Evolutionary conservation across 2,113 vertebrate species (phyloP).

Genomic region (Chionomys nivalis): DNA sequence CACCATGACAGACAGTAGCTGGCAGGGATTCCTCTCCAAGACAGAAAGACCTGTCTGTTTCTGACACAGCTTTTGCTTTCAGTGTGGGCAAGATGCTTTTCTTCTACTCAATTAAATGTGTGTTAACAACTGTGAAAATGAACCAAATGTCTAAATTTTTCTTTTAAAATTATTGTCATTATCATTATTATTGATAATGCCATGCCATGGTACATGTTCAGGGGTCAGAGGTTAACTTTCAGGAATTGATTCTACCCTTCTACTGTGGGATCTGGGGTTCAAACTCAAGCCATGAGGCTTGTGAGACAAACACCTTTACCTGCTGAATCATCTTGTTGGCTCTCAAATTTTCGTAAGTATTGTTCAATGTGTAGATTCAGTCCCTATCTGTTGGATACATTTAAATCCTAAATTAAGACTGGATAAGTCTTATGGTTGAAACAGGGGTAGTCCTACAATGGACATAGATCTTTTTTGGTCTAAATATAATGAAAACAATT

Average conservation of each 20-base stretch:
- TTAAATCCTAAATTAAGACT: not conserved
- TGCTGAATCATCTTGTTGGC: not conserved
- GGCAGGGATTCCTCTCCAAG: slow-evolving; percentile 57
- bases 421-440: not conserved
- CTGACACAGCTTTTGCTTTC: slow-evolving; percentile 22
- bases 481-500: slow-evolving; percentile 39
- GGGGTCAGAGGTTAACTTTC: not conserved
- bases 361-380: not conserved
- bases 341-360: slow-evolving; percentile 39
- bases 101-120: slow-evolving; percentile 46
- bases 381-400: not conserved
- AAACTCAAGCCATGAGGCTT: not conserved
- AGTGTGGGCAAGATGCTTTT: not conserved
- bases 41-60: slow-evolving; percentile 7
- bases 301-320: not conserved
- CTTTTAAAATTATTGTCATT: not conserved
- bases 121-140: slow-evolving; percentile 43
- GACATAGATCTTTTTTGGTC: not conserved
- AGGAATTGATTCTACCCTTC: not conserved
- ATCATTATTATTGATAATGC: not conserved
- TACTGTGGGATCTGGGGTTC: not conserved
- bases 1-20: slow-evolving; percentile 54
- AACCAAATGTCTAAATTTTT: not conserved
- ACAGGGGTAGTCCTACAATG: not conserved
- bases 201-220: not conserved